Conservation (phyloP, 2,888 invertebrate genomes). For the Andrena chrysosceles region DNA sequence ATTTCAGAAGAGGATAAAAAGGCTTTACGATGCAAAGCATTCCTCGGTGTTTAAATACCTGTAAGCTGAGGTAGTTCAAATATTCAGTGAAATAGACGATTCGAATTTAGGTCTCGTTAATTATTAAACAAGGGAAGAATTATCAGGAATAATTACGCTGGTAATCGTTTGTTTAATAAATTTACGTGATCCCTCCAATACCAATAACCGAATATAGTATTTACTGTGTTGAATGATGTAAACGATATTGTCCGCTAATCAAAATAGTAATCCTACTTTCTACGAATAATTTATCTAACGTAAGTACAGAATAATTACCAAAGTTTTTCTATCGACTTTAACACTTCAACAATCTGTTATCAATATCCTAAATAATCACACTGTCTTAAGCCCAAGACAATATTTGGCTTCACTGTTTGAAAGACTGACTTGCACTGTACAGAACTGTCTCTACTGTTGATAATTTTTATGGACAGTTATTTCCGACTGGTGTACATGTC, state of each 20-base stretch:
- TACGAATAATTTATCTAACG: too few relatives aligned
- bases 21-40: constrained; percentile 11
- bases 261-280: background rate
- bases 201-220: background rate
- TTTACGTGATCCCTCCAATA: background rate
- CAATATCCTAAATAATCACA: background rate
- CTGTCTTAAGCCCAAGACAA: background rate
- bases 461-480: background rate
- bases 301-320: constrained; percentile 6
- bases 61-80: constrained; percentile 17
- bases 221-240: background rate
- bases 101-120: constrained; percentile 13
- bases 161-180: background rate
- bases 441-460: background rate
- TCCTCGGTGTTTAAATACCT: constrained; percentile 25
- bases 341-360: background rate
- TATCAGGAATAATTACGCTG: background rate
- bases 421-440: background rate
- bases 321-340: background rate
- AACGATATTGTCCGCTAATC: background rate
- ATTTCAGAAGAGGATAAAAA: constrained; percentile 32
- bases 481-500: background rate
- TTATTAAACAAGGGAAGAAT: background rate
- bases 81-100: background rate
- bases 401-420: background rate